Percentiles rank a stretch among this genome's conserved stretches.
Evolutionary conservation across 1,140 invertebrate species (phyloP).

Genomic region (Rhagoletis pomonella): DNA sequence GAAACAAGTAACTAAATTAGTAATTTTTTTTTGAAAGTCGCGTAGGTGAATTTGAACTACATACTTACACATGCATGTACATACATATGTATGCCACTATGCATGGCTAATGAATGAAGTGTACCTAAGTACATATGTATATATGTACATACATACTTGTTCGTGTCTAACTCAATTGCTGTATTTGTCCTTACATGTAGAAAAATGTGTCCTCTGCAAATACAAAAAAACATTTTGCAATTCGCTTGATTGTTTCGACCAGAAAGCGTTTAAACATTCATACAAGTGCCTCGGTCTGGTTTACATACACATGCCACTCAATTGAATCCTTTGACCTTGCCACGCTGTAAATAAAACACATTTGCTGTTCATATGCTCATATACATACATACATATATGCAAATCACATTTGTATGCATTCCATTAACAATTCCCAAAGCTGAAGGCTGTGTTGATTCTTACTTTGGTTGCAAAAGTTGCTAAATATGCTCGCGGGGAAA

Average conservation of each 20-base stretch:
- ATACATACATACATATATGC: not conserved
- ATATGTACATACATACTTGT: too few relatives aligned
- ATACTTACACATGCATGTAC: too few relatives aligned
- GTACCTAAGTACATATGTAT: too few relatives aligned
- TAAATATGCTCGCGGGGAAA: too few relatives aligned
- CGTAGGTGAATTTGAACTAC: not conserved
- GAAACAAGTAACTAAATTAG: too few relatives aligned
- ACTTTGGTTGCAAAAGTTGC: too few relatives aligned
- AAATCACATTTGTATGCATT: too few relatives aligned
- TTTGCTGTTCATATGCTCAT: not conserved
- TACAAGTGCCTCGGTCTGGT: not conserved
- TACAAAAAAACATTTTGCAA: not conserved
- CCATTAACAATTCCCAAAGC: not conserved
- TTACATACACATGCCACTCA: not conserved
- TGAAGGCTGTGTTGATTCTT: not conserved
- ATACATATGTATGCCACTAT: too few relatives aligned
- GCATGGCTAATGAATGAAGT: too few relatives aligned
- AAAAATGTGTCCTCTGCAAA: not conserved
- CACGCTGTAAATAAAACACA: not conserved
- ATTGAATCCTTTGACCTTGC: conserved; percentile 31
- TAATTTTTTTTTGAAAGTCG: not conserved
- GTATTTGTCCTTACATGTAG: too few relatives aligned
- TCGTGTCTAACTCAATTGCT: too few relatives aligned
- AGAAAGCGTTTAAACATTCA: conserved; percentile 20
- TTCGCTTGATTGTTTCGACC: not conserved